A percentile compares a stretch with the other conserved stretches of the same genome.
These are phyloP conservation scores for Pseudococcus longispinus DNA, from an alignment of 2,888 invertebrate species.

Conservation along the genomic window DNA sequence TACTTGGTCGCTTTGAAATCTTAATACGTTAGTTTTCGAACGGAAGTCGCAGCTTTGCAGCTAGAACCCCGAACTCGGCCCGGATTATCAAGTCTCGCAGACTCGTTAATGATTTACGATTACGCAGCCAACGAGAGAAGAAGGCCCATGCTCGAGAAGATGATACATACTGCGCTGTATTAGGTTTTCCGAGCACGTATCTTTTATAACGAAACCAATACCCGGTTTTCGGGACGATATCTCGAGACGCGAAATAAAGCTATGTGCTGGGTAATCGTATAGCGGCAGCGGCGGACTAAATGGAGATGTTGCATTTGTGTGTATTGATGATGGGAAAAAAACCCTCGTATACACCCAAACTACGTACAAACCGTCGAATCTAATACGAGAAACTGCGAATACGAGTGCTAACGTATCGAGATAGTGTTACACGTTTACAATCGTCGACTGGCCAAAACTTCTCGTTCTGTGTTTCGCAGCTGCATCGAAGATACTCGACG, in stretches of 20 bases:
- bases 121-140: not conserved
- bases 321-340: not conserved
- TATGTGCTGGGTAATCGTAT: not conserved
- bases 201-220: not conserved
- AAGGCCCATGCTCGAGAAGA: not conserved
- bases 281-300: not conserved
- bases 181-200: not conserved
- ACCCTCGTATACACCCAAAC: too few relatives aligned
- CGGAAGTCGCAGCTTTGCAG: constrained; percentile 3
- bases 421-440: too few relatives aligned
- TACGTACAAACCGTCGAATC: not conserved
- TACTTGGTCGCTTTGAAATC: too few relatives aligned
- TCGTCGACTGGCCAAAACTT: not conserved
- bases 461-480: not conserved
- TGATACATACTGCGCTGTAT: not conserved
- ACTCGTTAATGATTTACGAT: constrained; percentile 42
- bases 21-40: not conserved
- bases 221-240: not conserved
- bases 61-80: not conserved
- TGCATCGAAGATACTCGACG: not conserved
- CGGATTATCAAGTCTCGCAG: not conserved
- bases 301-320: not conserved
- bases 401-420: not conserved
- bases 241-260: not conserved
- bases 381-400: not conserved